Evolutionary conservation across 2,113 vertebrate species (phyloP), one percentile per base, ranked within the genome.

Genomic region (Acrocephalus kingi): DNA sequence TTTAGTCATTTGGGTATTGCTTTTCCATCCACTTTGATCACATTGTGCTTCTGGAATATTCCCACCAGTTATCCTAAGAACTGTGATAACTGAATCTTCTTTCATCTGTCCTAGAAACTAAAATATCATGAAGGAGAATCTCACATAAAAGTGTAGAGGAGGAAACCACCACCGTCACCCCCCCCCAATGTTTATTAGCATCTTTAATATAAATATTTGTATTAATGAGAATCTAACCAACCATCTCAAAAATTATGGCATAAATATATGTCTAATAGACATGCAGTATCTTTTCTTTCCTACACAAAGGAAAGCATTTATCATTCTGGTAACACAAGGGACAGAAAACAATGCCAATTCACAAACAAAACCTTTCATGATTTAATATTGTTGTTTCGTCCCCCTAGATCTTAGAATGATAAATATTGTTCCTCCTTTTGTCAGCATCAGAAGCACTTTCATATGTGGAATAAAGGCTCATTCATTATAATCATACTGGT

Each of bases 331-430:
- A 92, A 79, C 58, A 86, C 39, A 84, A 84, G 84, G 87, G 89
- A 94, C 74, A 90, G 78, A 92, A 97, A 89, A 94, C 84, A 96
- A 94, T 80, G 94, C 87, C 81, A 89, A 90, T 96, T 91, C 91
- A 83, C 72, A 89, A 89, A 91, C 83, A 95, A 95, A 97, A 88
- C 86, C 84, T 93, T 90, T 91, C 90, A 89, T 96, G 89, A 94
- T 96, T 97, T 93, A 95, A 95, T 96, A 94, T 91, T 90, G 85
- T 95, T 96, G 75, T 64, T 95, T 90, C 93, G 87, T 95, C 89
- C 95, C 92, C 41, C 77, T 90, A 3, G 69, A 97, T 94, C 90
- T 87, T 82, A 66, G 82, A 90, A 86, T 96, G 95, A 97, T 97
- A 96, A 97, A 96, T 97, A 92, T 95, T 90, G 58, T 84, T 90